These are phyloP conservation scores for Cyrtonyx montezumae DNA, from an alignment of 2,113 vertebrate genomes.

Conservation along the genomic window DNA sequence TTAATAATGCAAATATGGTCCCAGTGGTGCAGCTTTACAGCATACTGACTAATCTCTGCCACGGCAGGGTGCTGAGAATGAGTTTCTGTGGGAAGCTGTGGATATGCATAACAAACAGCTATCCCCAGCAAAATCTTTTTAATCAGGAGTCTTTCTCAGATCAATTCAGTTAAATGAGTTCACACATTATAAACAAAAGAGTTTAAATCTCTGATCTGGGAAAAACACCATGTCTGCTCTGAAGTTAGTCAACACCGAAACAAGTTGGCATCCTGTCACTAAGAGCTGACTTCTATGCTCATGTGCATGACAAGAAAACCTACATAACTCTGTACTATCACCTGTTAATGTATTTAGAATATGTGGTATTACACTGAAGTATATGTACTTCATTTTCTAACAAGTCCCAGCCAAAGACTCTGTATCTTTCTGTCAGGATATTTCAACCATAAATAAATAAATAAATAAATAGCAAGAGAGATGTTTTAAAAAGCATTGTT, in stretches of 20 bases:
- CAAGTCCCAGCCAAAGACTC: background rate
- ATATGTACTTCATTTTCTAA: background rate
- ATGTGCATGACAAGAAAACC: background rate
- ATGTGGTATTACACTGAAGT: background rate
- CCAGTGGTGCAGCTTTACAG: constrained; percentile 52
- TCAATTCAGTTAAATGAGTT: constrained; percentile 40
- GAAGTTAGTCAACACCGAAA: background rate
- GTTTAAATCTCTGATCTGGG: background rate
- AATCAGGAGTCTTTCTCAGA: constrained; percentile 10
- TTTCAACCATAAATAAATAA: background rate
- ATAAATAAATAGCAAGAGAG: background rate
- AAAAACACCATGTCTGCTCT: background rate
- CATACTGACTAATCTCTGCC: constrained; percentile 59
- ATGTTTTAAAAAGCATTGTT: background rate
- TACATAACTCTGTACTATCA: background rate
- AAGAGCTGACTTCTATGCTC: background rate
- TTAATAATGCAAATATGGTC: constrained; percentile 62
- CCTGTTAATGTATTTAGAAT: background rate
- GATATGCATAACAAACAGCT: constrained; percentile 52
- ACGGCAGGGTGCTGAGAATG: constrained; percentile 30
- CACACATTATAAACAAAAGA: background rate
- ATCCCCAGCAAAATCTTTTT: constrained; percentile 40
- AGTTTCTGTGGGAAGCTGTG: constrained; percentile 41
- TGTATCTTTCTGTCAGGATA: no score
- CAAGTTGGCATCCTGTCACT: background rate